phyloP scores from a whole-genome alignment of 2,888 invertebrate genomes.

The Epirrita christyi region DNA sequence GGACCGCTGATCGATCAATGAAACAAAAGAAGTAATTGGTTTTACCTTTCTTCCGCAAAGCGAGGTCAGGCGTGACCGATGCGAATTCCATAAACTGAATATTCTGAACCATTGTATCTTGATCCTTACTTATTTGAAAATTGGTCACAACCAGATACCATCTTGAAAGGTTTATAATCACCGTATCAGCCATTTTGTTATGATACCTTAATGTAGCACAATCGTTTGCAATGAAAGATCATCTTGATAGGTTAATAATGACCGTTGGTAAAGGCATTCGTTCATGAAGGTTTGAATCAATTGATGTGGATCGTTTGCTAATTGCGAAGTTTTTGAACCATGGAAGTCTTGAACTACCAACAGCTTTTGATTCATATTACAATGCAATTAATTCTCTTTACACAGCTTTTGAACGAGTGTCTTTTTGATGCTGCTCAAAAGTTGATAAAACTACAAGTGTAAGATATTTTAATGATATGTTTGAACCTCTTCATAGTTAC shows the following conservation, averaged over 20 bases:
- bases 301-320: constrained; percentile 34
- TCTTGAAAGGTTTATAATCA: constrained; percentile 10
- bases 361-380: constrained; percentile 3
- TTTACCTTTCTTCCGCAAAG: constrained; percentile 75
- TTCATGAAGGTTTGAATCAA: constrained; percentile 42
- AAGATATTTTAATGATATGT: not conserved
- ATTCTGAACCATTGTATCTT: constrained; percentile 48
- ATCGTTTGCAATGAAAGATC: constrained; percentile 39
- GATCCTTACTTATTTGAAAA: constrained; percentile 40
- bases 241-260: constrained; percentile 39
- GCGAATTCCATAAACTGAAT: constrained; percentile 66
- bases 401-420: not conserved
- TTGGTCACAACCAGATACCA: constrained; percentile 4
- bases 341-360: not conserved
- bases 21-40: constrained; percentile 73
- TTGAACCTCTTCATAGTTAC: not conserved
- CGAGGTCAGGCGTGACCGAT: constrained; percentile 77
- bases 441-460: not conserved
- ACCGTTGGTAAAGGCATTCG: constrained; percentile 39
- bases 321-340: constrained; percentile 7
- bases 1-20: constrained; percentile 55
- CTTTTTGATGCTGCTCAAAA: not conserved
- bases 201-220: constrained; percentile 7
- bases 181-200: constrained; percentile 8
- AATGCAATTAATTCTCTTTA: not conserved